Percentiles rank a stretch among this genome's conserved stretches.
phyloP scores from a whole-genome alignment of 2,888 invertebrate genomes.

The Caenorhabditis sp. region DNA sequence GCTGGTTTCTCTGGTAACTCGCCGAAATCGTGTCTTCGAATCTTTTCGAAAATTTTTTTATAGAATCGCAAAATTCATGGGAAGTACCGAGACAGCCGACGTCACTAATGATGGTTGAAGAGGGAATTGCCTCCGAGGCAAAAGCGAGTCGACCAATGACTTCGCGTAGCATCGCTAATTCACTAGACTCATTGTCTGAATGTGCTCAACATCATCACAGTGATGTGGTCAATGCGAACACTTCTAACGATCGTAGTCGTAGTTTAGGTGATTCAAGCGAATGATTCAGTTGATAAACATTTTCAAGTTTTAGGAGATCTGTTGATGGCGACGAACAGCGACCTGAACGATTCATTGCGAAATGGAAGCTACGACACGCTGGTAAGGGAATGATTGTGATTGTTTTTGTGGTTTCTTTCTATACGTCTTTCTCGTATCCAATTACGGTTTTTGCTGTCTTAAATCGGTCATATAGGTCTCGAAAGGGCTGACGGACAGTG shows the following conservation, averaged over 20 bases:
- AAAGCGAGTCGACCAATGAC: slow-evolving; percentile 1
- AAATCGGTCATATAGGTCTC: slow-evolving; percentile 32
- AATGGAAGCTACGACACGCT: slow-evolving; percentile 60
- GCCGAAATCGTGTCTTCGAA: neutral
- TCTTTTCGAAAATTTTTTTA: neutral
- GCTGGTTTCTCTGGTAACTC: slow-evolving; percentile 7
- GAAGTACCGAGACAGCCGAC: slow-evolving; percentile 7
- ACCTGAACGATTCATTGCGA: slow-evolving; percentile 26
- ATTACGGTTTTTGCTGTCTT: neutral
- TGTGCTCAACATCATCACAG: slow-evolving; percentile 47
- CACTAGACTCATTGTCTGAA: slow-evolving; percentile 60
- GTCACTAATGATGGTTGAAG: slow-evolving; percentile 54
- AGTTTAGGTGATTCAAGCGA: slow-evolving; percentile 20
- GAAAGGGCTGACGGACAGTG: slow-evolving; percentile 58
- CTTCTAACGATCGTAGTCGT: slow-evolving; percentile 37
- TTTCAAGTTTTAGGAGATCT: slow-evolving; percentile 42
- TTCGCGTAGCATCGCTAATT: slow-evolving; percentile 46
- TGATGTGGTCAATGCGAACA: slow-evolving; percentile 33
- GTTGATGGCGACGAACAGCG: slow-evolving; percentile 27
- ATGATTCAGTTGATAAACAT: neutral
- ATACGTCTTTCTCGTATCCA: too few species aligned
- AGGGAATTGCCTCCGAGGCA: slow-evolving; percentile 20
- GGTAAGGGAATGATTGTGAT: slow-evolving; percentile 18
- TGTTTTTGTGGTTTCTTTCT: too few species aligned
- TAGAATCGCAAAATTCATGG: slow-evolving; percentile 40